Evolutionary conservation across 2,113 vertebrate species (phyloP).

Genomic region (Leucoraja erinaceus): DNA sequence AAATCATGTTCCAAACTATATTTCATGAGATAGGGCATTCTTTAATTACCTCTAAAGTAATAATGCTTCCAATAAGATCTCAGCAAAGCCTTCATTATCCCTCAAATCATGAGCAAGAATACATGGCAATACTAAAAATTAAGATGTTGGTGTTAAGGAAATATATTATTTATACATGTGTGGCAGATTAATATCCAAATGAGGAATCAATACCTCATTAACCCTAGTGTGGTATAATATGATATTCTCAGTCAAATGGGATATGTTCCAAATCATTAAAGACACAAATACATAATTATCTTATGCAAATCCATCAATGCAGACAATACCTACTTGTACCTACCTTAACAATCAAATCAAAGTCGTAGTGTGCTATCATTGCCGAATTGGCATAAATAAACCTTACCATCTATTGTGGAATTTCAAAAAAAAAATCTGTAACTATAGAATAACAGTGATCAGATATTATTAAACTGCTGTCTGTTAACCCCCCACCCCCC

Average conservation of each 20-base stretch:
- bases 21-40: background rate
- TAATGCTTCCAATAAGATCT: background rate
- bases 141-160: background rate
- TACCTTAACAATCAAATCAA: background rate
- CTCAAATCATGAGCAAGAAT: background rate
- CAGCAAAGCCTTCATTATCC: background rate
- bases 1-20: background rate
- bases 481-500: background rate
- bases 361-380: background rate
- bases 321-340: background rate
- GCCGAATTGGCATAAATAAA: constrained; percentile 1
- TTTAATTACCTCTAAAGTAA: background rate
- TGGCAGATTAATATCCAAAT: background rate
- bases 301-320: background rate
- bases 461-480: background rate
- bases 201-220: background rate
- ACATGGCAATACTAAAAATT: background rate
- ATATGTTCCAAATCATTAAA: constrained; percentile 14
- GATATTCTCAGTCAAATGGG: background rate
- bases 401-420: background rate
- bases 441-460: background rate
- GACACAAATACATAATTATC: background rate
- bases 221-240: background rate
- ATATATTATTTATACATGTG: background rate
- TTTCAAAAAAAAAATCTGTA: background rate